These are phyloP conservation scores for Hedya salicella DNA, from an alignment of 2,888 invertebrate genomes.

Conservation along the genomic window DNA sequence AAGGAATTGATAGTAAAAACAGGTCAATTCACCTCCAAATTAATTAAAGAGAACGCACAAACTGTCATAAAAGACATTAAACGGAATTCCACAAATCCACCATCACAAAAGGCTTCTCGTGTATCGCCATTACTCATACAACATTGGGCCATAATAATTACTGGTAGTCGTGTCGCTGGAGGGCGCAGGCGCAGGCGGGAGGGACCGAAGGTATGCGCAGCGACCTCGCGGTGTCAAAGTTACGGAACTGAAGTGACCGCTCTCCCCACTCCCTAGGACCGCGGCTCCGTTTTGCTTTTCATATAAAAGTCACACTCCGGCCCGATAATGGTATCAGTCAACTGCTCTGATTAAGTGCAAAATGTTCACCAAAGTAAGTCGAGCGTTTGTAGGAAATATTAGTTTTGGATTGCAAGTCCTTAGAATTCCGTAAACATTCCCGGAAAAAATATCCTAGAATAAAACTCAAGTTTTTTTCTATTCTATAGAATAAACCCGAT, in stretches of 20 bases:
- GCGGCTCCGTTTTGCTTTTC: slow-evolving; percentile 80
- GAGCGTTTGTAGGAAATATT: slow-evolving; percentile 26
- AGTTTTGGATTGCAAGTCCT: slow-evolving; percentile 29
- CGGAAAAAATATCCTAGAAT: neutral
- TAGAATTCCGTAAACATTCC: neutral
- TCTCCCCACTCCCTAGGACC: slow-evolving; percentile 75
- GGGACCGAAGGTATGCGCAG: slow-evolving; percentile 66
- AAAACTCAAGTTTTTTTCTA: neutral
- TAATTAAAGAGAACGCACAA: too few species aligned
- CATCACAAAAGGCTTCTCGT: slow-evolving; percentile 41
- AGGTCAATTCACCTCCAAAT: too few species aligned
- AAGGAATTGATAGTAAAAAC: neutral
- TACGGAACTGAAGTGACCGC: slow-evolving; percentile 83
- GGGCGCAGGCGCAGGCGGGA: slow-evolving; percentile 58
- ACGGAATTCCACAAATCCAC: neutral
- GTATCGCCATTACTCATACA: slow-evolving; percentile 57
- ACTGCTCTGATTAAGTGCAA: slow-evolving; percentile 81
- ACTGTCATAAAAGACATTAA: too few species aligned
- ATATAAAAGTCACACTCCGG: slow-evolving; percentile 80
- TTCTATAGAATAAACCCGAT: neutral
- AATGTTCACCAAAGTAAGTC: slow-evolving; percentile 84
- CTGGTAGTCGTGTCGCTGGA: slow-evolving; percentile 49
- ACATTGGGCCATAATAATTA: slow-evolving; percentile 50
- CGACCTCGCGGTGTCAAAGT: slow-evolving; percentile 84
- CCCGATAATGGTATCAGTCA: slow-evolving; percentile 82